Base-by-base conservation (phyloP, 2,797 vertebrate species). In the Megaceryle alcyon region DNA sequence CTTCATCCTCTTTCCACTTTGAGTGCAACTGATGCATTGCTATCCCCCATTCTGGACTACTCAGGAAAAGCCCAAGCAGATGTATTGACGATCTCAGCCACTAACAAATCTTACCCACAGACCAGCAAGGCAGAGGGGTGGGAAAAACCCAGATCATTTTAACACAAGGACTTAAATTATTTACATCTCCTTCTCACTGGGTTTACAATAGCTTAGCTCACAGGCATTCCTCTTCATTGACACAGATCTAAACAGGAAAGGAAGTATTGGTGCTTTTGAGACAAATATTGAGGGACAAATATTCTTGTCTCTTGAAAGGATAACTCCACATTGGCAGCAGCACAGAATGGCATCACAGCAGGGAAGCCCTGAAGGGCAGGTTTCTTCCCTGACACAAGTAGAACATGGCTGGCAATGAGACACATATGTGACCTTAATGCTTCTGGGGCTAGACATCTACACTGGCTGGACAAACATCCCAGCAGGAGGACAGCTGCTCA, bases 341-440 rank as follows among this genome's bases (percentile, higher is more conserved):
- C 80, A 72, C 65, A 75, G 72, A 75, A 83, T 14, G 59, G 76
- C 65, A 86, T 43, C 84, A 48, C 87, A 95, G 76, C 82, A 95
- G 61, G 64, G 79, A 90, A 88, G 69, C 65, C 90, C 90, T 41
- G 37, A 82, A 87, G 57, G 91, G 64, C 86, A 88, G 37, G 81
- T 79, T 95, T 95, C 43, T 89, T 83, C 69, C 61, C 79, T 88
- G 85, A 69, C 76, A 18, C 2, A 19, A 93, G 37, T 7, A 78
- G 57, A 81, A 46, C 54, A 46, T 0, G 4, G 35, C 43, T 92
- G 85, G 54, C 0, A 0, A 48, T 20, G 63, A 81, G 76, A 91
- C 37, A 89, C 22, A 1, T 2, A 51, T 61, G 23, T 19, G 69
- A 88, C 85, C 80, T 91, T 64, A 80, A 23, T 5, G 37, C 4